phyloP scores from a whole-genome alignment of 1,140 invertebrate genomes.

The Rhyacophila brunnea region DNA sequence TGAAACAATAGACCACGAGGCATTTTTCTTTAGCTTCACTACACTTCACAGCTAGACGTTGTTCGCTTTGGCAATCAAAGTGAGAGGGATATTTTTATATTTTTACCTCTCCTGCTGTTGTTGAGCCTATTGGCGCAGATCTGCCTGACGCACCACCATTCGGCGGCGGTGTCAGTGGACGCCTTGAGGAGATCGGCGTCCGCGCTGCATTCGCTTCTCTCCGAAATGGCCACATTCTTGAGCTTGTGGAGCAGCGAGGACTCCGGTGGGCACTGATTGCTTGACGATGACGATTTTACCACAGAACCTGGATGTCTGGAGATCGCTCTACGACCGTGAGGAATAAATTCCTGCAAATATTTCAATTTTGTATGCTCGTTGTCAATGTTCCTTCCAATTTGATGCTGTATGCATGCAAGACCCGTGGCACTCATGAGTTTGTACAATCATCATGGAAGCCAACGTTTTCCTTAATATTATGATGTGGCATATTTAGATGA shows the following conservation, averaged over 20 bases:
- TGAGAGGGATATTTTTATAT: background rate
- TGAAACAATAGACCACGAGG: background rate
- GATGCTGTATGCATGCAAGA: too few relatives aligned
- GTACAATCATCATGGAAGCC: too few relatives aligned
- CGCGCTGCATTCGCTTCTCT: constrained; percentile 49
- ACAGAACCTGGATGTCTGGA: constrained; percentile 70
- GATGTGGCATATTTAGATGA: too few relatives aligned
- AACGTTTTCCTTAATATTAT: too few relatives aligned
- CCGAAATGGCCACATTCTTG: constrained; percentile 70
- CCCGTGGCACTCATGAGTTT: too few relatives aligned
- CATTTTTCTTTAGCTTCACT: background rate
- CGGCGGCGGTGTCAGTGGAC: constrained; percentile 38
- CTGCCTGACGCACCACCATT: constrained; percentile 71
- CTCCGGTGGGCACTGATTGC: constrained; percentile 44
- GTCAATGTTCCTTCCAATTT: too few relatives aligned
- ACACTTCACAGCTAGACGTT: too few relatives aligned
- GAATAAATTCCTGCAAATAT: constrained; percentile 77
- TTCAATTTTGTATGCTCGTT: too few relatives aligned
- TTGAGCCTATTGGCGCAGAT: constrained; percentile 43
- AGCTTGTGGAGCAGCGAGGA: constrained; percentile 67
- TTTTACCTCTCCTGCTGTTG: constrained; percentile 4
- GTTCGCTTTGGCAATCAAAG: background rate
- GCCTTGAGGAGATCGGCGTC: constrained; percentile 40
- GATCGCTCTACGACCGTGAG: constrained; percentile 80
- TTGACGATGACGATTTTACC: constrained; percentile 45